Evolutionary conservation across 2,797 vertebrate species (phyloP), one percentile per base, ranked within the genome.

Genomic region (Phalloptychus januarius): DNA sequence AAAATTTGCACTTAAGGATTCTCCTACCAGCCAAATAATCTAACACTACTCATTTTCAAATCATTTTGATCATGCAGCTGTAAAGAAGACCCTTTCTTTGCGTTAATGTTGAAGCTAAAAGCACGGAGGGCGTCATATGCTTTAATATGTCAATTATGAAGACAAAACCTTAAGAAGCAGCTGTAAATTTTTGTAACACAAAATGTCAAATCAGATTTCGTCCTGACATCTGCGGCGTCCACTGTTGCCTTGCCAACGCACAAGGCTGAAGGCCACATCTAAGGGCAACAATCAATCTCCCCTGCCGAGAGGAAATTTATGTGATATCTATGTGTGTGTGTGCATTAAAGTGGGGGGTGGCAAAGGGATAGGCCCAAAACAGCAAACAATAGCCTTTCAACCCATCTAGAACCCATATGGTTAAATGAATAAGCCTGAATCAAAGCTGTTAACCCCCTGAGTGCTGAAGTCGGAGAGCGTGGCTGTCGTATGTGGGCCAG

Each of bases 401-500:
- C 75, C 71, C 86, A 79, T 79, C 81, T 71, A 44, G 81, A 71
- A 46, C 54, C 75, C 18, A 31, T 13, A 63, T 56, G 86, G 86
- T 85, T 89, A 88, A 90, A 82, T 83, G 86, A 87, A 90, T 87
- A 50, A 79, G 82, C 58, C 87, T 75, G 78, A 90, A 91, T 88
- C 72, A 93, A 91, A 89, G 87, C 90, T 69, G 79, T 92, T 92
- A 91, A 89, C 89, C 88, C 82, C 88, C 77, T 76, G 87, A 90
- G 89, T 83, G 87, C 88, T 84, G 87, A 86, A 82, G 86, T 84
- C n/a, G 48, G 84, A 77, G 25, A 75, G 83, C 52, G 85, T 87
- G 88, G 81, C 84, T 52, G 79, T 38, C 46, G 67, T 91, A 95
- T 93, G 87, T 94, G 94, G 93, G 94, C 89, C 93, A 94, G 77